Evolutionary conservation across 2,113 vertebrate species (phyloP), one percentile per base, ranked within the genome.

Genomic region (Heptranchias perlo): DNA sequence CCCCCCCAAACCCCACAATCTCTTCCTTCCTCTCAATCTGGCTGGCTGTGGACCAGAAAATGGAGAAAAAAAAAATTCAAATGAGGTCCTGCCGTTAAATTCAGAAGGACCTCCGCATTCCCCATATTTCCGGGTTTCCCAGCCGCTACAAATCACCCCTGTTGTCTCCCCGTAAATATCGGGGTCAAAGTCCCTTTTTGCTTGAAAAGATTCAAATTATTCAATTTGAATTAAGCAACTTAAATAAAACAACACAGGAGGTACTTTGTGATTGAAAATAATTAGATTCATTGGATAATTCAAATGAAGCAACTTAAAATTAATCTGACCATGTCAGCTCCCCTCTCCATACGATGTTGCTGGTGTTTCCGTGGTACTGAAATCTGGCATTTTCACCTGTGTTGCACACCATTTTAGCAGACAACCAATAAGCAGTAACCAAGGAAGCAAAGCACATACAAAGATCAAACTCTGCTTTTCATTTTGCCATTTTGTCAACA

Each of bases 121-220:
- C n/a, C n/a, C n/a, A n/a, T n/a, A n/a, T n/a, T n/a, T n/a, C n/a
- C n/a, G n/a, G n/a, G n/a, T n/a, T n/a, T n/a, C n/a, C n/a, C n/a
- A n/a, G n/a, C n/a, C n/a, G n/a, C n/a, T n/a, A n/a, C n/a, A n/a
- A n/a, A n/a, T n/a, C n/a, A n/a, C n/a, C n/a, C n/a, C n/a, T n/a
- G n/a, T n/a, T n/a, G n/a, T n/a, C n/a, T n/a, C n/a, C n/a, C n/a
- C n/a, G n/a, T n/a, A n/a, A n/a, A n/a, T n/a, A n/a, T n/a, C n/a
- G n/a, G n/a, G n/a, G n/a, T 86, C 21, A 28, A 35, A 35, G 49
- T 89, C 28, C 13, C 52, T 58, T 87, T 54, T 87, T 54, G 23
- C 25, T 58, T 89, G 86, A 54, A 89, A 89, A 89, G 18, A 89
- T 89, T 89, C 47, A 89, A 89, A 52, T 49, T 21, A 86, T 89